Percentiles rank a stretch among this genome's conserved stretches.
Evolutionary conservation across 2,888 invertebrate genomes (phyloP).

Genomic region (Thereva unica): DNA sequence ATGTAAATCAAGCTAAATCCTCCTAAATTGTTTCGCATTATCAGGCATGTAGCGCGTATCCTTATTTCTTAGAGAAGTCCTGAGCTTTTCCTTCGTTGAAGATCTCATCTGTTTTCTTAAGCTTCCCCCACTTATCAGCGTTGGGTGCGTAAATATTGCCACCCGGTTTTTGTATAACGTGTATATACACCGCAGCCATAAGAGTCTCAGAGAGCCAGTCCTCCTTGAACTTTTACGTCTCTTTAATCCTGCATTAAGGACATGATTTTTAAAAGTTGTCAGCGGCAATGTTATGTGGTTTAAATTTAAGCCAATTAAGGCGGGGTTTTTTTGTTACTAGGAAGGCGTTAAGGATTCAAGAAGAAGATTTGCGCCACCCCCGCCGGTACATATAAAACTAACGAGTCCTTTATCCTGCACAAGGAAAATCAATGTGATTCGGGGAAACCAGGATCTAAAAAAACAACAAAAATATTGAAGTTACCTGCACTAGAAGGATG

Average conservation of each 20-base stretch:
- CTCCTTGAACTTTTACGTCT: slow-evolving; percentile 4
- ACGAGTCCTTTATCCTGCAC: no score
- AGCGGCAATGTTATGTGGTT: slow-evolving; percentile 15
- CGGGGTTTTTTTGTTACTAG: no score
- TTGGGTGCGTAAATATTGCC: not conserved
- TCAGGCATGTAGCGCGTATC: slow-evolving; percentile 37
- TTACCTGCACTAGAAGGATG: not conserved
- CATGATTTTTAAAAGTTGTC: slow-evolving; percentile 27
- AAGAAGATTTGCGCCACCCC: no score
- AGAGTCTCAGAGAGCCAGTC: no score
- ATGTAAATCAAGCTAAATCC: slow-evolving; percentile 44
- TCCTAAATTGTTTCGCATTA: slow-evolving; percentile 43
- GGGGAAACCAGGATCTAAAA: no score
- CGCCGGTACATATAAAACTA: no score
- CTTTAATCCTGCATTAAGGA: slow-evolving; percentile 30
- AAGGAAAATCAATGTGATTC: no score
- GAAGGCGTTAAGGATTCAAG: no score
- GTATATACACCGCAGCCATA: no score
- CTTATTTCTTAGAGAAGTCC: slow-evolving; percentile 19
- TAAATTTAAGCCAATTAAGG: not conserved
- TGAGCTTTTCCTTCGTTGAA: slow-evolving; percentile 7
- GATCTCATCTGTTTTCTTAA: slow-evolving; percentile 21
- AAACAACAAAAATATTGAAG: no score
- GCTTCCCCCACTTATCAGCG: not conserved
- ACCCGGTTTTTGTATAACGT: not conserved